Evolutionary conservation across 2,113 vertebrate species (phyloP).

Genomic region (Coturnix japonica): DNA sequence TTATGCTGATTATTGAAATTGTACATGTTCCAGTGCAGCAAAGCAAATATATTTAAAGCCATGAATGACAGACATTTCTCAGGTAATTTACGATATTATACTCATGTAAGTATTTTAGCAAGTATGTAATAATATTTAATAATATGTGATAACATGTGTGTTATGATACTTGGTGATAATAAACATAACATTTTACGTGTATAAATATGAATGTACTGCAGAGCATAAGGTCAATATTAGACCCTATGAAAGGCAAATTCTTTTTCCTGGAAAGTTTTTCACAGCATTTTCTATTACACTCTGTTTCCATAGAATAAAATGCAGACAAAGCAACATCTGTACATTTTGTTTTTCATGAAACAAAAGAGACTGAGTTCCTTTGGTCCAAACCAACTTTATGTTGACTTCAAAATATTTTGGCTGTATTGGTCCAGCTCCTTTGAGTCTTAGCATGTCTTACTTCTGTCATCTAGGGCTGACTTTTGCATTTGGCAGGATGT

Average conservation of each 20-base stretch:
- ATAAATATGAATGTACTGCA: background rate
- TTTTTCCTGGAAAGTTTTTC: background rate
- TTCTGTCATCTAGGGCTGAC: background rate
- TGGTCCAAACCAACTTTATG: background rate
- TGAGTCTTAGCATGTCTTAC: background rate
- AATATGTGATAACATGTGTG: background rate
- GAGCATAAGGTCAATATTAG: background rate
- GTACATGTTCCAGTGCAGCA: background rate
- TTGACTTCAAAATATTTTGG: background rate
- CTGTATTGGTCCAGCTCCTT: background rate
- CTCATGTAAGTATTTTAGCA: background rate
- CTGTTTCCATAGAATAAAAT: background rate
- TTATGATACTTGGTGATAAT: background rate
- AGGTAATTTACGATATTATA: background rate
- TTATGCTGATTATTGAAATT: background rate
- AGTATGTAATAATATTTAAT: background rate
- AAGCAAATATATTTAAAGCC: background rate
- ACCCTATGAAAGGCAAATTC: background rate
- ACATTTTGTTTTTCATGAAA: background rate
- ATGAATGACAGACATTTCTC: background rate
- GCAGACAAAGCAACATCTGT: background rate
- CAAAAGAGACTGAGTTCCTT: background rate
- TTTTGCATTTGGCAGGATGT: background rate
- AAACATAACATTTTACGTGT: background rate
- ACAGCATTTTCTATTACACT: background rate